Evolutionary conservation across 2,888 invertebrate genomes (phyloP), one percentile per base, ranked within the genome.

Genomic region (Chloroclysta siterata): DNA sequence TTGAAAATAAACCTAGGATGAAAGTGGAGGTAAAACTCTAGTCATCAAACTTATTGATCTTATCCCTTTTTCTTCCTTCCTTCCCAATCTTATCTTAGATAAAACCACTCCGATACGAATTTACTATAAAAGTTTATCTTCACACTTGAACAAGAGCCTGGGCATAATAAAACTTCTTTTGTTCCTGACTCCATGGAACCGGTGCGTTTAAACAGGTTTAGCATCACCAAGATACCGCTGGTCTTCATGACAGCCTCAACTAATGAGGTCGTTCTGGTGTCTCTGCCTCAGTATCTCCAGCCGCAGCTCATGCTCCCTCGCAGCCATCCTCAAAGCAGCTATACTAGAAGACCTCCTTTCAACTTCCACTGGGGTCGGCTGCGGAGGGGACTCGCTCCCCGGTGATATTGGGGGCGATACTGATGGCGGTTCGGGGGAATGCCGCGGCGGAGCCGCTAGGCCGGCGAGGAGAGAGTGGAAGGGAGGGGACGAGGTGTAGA

Each of bases 311-410:
- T 98, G 98, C 83, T 98, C 98, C 56, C 98, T 94, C 0, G 98
- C 98, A 74, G 98, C 98, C 76, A 97, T 94, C 71, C 98, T 93
- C 44, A 98, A 89, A 0, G 97, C 96, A 0, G 97, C 98, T 75
- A 98, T 98, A 79, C 98, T 98, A 36, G 97, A 97, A 75, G 96
- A 97, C 75, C 97, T 93, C 71, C 97, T 93, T 84, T 97, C 97
- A 61, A 97, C 95, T 70, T 97, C 97, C 29, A 95, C 96, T 0
- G 94, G 93, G 0, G 82, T 76, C 1, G 87, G 78, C 54, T 84
- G 82, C 69, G 94, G 92, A 11, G 94, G 94, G 0, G 94, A 94
- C 66, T 90, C 90, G 70, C 88, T 91, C 53, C 91, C 91, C 1
- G 93, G 93, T n/a, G 90, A 91, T 70, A 91, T 92, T 0, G 93